Conservation (phyloP, 2,797 vertebrate species). For the Kryptopterus vitreolus region DNA sequence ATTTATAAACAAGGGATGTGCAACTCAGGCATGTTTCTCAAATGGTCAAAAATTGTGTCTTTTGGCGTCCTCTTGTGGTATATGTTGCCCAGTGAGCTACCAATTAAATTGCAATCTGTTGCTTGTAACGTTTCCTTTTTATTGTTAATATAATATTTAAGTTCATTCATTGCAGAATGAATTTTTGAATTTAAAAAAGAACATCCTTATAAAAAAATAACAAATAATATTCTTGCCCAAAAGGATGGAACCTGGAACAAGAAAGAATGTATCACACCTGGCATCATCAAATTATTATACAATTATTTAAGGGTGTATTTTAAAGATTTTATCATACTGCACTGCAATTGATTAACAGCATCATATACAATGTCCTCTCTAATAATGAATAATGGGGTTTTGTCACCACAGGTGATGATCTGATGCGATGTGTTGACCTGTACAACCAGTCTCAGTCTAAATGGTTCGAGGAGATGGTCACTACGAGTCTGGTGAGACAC, state of each 20-base stretch:
- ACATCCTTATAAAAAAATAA: too few relatives aligned
- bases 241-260: neutral
- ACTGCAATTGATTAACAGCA: neutral
- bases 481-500: constrained; percentile 87
- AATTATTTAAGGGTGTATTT: neutral
- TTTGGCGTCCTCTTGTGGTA: constrained; percentile 22
- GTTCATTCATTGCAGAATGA: neutral
- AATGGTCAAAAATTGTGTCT: neutral
- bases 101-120: neutral
- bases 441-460: constrained; percentile 98
- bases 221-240: neutral
- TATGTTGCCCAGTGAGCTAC: neutral
- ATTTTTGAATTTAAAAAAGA: neutral
- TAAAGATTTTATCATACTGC: neutral
- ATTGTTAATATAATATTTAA: neutral
- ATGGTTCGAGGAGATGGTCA: constrained; percentile 99
- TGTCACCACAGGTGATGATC: constrained; percentile 84
- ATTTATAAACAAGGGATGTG: too few relatives aligned
- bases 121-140: neutral
- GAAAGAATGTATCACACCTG: neutral
- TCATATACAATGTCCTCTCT: neutral
- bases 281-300: neutral
- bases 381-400: neutral
- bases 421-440: constrained; percentile 96
- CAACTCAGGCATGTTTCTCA: neutral